Evolutionary conservation across 35 echinoderm and acorn worm genomes (phyloP), one percentile per base, ranked within the genome.

Genomic region (Lytechinus variegatus): DNA sequence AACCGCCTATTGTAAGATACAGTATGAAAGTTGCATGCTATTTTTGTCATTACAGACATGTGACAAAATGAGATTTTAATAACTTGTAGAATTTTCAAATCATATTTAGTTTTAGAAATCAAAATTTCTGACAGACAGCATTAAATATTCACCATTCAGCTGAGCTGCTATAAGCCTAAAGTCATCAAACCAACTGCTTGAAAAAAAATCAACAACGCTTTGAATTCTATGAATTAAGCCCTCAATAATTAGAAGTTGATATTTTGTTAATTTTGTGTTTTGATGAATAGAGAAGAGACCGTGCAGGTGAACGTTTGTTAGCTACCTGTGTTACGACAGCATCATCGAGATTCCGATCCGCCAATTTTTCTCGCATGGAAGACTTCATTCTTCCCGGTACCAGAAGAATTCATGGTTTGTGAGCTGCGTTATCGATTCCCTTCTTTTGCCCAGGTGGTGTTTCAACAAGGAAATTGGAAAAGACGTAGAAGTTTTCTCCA

Each of bases 351-450:
- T 79, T 79, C 66, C 21, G 66, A 79, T 79, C 66, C 19, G 66
- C 19, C 24, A 79, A 16, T 79, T 79, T 79, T 79, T n/a, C 66
- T 79, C 66, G 66, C 66, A 24, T 79, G 66, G 66, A 79, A 24
- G 66, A 24, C 66, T 79, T 19, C 66, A 79, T 79, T 79, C 16
- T 79, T 79, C 19, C 16, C 66, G 66, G 19, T 79, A 24, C 66
- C n/a, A 79, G 19, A 79, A 24, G 66, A 79, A 79, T 79, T 79
- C 66, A 79, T 79, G 66, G 66, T 79, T 79, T 79, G 66, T 79
- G 66, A 79, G 66, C 16, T 79, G 66, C 6, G n/a, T 6, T 79
- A 79, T 79, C n/a, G 66, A 79, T 79, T 79, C 66, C 3, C 19
- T 79, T 79, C 6, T 5, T 24, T 24, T 79, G n/a, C 66, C 66